phyloP scores from a whole-genome alignment of 2,797 vertebrate species.

The Scolopax rusticola region DNA sequence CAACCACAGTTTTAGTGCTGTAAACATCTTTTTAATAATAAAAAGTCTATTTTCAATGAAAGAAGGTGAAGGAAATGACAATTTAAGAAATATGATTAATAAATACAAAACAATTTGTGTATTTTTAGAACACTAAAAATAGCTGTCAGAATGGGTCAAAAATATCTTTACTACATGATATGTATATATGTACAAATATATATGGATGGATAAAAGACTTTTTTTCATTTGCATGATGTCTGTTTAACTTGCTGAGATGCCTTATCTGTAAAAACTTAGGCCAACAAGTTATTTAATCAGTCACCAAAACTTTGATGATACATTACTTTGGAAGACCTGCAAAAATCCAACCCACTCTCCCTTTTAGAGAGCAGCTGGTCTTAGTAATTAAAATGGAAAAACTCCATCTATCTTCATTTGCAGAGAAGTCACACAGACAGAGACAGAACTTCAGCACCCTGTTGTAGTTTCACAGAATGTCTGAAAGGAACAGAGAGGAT shows the following conservation, averaged over 20 bases:
- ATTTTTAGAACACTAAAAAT: background rate
- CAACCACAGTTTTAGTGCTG: background rate
- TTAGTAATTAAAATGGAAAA: conserved; percentile 66
- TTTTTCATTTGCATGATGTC: background rate
- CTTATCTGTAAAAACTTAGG: background rate
- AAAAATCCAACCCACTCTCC: conserved; percentile 9
- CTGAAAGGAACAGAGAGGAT: background rate
- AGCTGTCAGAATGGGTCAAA: background rate
- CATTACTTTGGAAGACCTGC: conserved; percentile 34
- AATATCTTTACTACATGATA: background rate
- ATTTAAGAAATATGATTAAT: background rate
- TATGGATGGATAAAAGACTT: background rate
- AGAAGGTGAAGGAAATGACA: background rate
- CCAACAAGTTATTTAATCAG: background rate
- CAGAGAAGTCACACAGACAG: conserved; percentile 17
- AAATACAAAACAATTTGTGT: background rate
- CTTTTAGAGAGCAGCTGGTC: conserved; percentile 39
- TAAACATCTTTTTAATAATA: background rate
- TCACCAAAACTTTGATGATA: conserved; percentile 30
- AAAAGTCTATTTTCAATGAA: background rate
- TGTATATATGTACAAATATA: background rate
- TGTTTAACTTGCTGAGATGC: background rate
- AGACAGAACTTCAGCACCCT: conserved; percentile 7
- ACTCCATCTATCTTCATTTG: conserved; percentile 64
- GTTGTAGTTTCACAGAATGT: background rate